These are phyloP conservation scores for Hipparchia sbordonii DNA, from an alignment of 2,888 invertebrate species.

Conservation along the genomic window DNA sequence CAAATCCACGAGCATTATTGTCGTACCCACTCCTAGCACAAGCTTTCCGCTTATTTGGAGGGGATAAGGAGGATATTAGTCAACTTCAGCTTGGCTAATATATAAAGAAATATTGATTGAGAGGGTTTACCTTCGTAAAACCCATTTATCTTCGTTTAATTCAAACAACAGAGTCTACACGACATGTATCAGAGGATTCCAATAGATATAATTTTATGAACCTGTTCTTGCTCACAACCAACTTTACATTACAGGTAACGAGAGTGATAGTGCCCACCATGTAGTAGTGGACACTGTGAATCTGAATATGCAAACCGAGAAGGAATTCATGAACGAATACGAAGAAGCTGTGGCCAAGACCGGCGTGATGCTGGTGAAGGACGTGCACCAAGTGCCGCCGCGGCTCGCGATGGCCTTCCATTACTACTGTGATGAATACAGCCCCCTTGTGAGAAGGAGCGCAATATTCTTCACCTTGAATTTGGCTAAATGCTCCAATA, in stretches of 20 bases:
- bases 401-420: slow-evolving; percentile 76
- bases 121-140: too few species aligned
- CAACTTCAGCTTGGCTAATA: too few species aligned
- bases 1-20: too few species aligned
- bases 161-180: too few species aligned
- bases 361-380: slow-evolving; percentile 70
- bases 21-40: too few species aligned
- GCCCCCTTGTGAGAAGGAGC: slow-evolving; percentile 68
- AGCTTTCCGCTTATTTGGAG: too few species aligned
- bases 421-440: slow-evolving; percentile 77
- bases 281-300: slow-evolving; percentile 57
- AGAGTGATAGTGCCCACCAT: slow-evolving; percentile 53
- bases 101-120: too few species aligned
- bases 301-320: slow-evolving; percentile 57
- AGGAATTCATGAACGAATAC: slow-evolving; percentile 63
- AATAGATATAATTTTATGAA: too few species aligned
- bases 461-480: slow-evolving; percentile 76
- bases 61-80: too few species aligned
- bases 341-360: slow-evolving; percentile 55
- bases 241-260: slow-evolving; percentile 55
- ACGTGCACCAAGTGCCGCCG: slow-evolving; percentile 65
- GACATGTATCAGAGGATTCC: too few species aligned
- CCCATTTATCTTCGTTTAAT: too few species aligned
- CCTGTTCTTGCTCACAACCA: too few species aligned
- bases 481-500: slow-evolving; percentile 58